A percentile compares a stretch with the other conserved stretches of the same genome.
Evolutionary conservation across 2,888 invertebrate genomes (phyloP).

Genomic region (Aricia artaxerxes): DNA sequence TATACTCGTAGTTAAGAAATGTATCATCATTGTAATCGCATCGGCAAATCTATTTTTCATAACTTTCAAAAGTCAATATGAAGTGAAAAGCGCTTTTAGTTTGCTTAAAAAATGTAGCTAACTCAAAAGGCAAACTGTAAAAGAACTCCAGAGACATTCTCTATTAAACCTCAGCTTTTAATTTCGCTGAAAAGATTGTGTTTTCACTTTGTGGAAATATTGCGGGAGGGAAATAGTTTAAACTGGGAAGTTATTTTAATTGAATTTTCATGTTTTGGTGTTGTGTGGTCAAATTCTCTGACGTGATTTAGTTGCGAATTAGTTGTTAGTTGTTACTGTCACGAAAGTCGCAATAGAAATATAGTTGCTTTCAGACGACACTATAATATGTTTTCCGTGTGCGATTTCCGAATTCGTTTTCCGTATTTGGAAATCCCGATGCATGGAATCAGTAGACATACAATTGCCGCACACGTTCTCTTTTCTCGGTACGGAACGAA

Average conservation of each 20-base stretch:
- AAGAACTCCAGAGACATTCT: constrained; percentile 26
- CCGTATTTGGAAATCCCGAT: too few relatives aligned
- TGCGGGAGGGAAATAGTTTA: not conserved
- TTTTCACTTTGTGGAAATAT: not conserved
- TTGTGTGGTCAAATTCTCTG: not conserved
- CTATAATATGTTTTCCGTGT: too few relatives aligned
- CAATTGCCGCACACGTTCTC: too few relatives aligned
- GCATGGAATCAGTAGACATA: too few relatives aligned
- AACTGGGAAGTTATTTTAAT: constrained; percentile 14
- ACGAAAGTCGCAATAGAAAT: too few relatives aligned
- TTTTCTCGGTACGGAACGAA: too few relatives aligned
- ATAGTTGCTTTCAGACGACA: too few relatives aligned
- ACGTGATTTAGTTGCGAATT: too few relatives aligned
- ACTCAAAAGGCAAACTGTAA: constrained; percentile 26
- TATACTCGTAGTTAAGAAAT: too few relatives aligned
- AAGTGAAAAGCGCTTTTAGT: constrained; percentile 14
- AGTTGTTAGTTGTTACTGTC: too few relatives aligned
- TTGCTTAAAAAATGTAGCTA: constrained; percentile 25
- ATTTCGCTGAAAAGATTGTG: constrained; percentile 26
- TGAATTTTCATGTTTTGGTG: not conserved
- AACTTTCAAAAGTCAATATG: constrained; percentile 3
- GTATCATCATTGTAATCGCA: not conserved
- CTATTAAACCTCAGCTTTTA: constrained; percentile 25
- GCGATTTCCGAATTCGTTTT: too few relatives aligned
- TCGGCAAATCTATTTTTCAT: not conserved